Conservation (phyloP, 2,113 vertebrate species). For the Anser brachyrhynchus region DNA sequence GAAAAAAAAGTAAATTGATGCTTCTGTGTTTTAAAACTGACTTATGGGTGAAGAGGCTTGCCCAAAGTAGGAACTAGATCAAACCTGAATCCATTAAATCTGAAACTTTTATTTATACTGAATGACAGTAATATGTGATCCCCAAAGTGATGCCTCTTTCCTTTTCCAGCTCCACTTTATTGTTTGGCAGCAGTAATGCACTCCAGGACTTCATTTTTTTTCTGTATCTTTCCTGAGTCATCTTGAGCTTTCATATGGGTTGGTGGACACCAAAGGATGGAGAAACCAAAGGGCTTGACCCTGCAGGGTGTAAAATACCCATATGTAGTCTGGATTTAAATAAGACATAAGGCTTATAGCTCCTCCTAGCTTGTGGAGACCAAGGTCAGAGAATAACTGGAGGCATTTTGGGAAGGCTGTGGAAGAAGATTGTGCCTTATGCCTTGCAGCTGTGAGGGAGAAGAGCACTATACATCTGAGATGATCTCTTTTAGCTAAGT, state of each 20-base stretch:
- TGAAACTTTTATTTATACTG: not conserved
- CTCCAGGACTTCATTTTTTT: rapidly evolving
- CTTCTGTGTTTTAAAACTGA: not conserved
- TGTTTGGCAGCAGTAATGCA: not conserved
- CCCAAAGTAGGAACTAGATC: not conserved
- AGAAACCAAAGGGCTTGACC: not conserved
- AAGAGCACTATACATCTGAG: not conserved
- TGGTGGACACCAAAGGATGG: not conserved
- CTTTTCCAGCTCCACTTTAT: not conserved
- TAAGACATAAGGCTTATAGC: not conserved
- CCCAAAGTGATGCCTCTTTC: not conserved
- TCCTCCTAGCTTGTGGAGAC: not conserved
- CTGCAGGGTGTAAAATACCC: not conserved
- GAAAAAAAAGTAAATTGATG: not conserved
- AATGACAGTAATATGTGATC: not conserved
- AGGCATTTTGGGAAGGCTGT: not conserved
- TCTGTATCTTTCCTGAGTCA: not conserved
- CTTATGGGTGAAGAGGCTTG: not conserved
- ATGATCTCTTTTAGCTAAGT: not conserved
- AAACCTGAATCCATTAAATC: not conserved
- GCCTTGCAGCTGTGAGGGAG: not conserved
- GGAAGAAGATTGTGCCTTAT: not conserved
- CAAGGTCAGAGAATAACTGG: not conserved
- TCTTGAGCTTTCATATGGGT: not conserved
- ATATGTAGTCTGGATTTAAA: not conserved